Evolutionary conservation across 2,113 vertebrate species (phyloP), one percentile per base, ranked within the genome.

Genomic region (Lophotis ruficrista): DNA sequence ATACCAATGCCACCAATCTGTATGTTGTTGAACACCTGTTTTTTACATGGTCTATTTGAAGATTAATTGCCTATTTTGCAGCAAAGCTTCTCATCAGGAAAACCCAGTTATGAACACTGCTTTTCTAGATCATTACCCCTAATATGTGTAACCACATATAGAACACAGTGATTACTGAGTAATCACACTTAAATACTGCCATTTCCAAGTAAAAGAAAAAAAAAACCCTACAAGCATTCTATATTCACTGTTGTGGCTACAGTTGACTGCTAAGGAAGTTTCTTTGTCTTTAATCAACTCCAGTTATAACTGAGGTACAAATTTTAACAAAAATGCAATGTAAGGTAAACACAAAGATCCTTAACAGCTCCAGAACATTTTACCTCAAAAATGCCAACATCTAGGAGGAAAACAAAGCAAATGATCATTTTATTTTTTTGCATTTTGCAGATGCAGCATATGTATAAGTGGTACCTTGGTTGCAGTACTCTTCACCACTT

Each of bases 41-140:
- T 96, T 93, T 75, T 58, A 38, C 68, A 94, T 41, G 90, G 66
- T 92, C 90, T 90, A 15, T 92, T 90, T 90, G 79, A 93, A 95
- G 83, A 89, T 98, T 96, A 95, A 95, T 96, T 87, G 77, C 43
- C 31, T 91, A 57, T 85, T 86, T 87, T 91, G 9, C 75, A 86
- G 30, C 9, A 53, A 73, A n/a, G 17, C 45, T 47, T 95, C 43
- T 37, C 57, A 35, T 93, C 0, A 2, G 61, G 79, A 81, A 94
- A 97, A 82, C 15, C 24, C 41, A 16, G 5, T 62, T 91, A 68
- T 6, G 31, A 85, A 56, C 1, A 11, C 16, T 73, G 71, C 23
- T 91, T 97, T 96, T 51, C 56, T 89, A 89, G 60, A 93, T 94
- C 58, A 45, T 54, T 94, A 82, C 66, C 65, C 68, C 35, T 92